Evolutionary conservation across 2,113 vertebrate species (phyloP).

Genomic region (Eleginops maclovinus): DNA sequence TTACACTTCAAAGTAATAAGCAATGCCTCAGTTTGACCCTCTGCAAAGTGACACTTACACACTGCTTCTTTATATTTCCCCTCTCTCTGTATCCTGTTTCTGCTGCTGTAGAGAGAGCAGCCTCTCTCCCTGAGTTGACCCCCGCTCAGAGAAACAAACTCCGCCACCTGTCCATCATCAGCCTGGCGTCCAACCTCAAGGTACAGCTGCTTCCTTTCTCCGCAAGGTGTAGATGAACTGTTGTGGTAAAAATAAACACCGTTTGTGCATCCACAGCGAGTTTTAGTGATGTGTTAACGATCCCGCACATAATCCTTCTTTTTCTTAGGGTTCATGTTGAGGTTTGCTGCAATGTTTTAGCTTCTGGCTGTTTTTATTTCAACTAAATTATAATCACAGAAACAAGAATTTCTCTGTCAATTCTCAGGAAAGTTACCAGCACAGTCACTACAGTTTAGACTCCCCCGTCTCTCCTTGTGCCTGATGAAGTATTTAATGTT

Average conservation of each 20-base stretch:
- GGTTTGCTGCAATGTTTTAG: constrained; percentile 35
- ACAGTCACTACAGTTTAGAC: constrained; percentile 15
- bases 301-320: constrained; percentile 10
- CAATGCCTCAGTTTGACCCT: constrained; percentile 30
- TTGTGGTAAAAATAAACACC: constrained; percentile 9
- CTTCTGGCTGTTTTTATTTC: constrained; percentile 39
- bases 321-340: constrained; percentile 22
- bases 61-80: not conserved
- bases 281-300: constrained; percentile 42
- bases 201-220: constrained; percentile 72
- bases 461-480: not conserved
- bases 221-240: constrained; percentile 10
- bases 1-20: constrained; percentile 46
- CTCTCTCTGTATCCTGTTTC: not conserved
- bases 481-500: constrained; percentile 39
- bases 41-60: constrained; percentile 18
- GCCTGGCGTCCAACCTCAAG: constrained; percentile 96
- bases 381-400: constrained; percentile 42
- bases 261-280: constrained; percentile 6
- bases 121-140: constrained; percentile 92
- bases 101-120: constrained; percentile 80
- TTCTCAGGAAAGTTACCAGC: constrained; percentile 24
- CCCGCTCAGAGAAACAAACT: constrained; percentile 97
- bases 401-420: constrained; percentile 17
- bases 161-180: constrained; percentile 95